Conservation (phyloP, 2,113 vertebrate species). For the Arvicanthis niloticus region DNA sequence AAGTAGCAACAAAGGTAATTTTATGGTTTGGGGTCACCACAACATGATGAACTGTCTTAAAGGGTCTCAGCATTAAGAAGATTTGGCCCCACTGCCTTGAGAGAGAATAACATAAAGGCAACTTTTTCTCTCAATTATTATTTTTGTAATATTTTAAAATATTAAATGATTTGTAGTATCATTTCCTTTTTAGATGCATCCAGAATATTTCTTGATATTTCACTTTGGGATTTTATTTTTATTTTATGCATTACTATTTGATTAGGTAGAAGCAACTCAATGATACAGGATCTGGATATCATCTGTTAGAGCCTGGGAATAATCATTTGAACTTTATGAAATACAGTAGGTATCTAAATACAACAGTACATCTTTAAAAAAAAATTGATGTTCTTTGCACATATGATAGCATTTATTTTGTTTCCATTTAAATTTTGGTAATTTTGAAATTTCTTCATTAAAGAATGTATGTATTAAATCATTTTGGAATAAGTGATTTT, state of each 20-base stretch:
- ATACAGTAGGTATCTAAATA: neutral
- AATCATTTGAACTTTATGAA: neutral
- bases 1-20: neutral
- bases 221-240: neutral
- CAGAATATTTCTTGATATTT: neutral
- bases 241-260: neutral
- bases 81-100: neutral
- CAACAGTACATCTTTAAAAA: neutral
- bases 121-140: neutral
- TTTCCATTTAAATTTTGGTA: neutral
- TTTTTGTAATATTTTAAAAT: neutral
- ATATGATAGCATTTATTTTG: neutral
- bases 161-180: neutral
- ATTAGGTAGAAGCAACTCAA: neutral
- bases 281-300: neutral
- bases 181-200: neutral
- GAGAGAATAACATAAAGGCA: neutral
- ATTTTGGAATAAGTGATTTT: neutral
- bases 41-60: neutral
- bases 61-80: neutral
- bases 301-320: too few species aligned
- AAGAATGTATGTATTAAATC: neutral
- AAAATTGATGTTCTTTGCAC: neutral
- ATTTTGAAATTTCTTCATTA: neutral
- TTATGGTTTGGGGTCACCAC: neutral